Evolutionary conservation across 2,888 invertebrate genomes (phyloP).

Genomic region (Lithophane ornitopus): DNA sequence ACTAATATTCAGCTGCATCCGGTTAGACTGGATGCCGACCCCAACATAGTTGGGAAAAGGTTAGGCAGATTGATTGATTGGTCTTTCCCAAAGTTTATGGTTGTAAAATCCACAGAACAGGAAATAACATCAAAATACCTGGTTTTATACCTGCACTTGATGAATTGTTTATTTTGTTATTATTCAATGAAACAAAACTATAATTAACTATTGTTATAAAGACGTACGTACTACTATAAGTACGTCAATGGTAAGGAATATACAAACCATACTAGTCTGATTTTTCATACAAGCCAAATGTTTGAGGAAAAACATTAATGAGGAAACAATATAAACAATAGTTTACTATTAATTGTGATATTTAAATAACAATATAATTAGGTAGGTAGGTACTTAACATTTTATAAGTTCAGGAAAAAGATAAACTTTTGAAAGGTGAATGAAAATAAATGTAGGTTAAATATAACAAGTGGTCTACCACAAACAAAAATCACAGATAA

Average conservation of each 20-base stretch:
- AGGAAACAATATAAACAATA: constrained; percentile 1
- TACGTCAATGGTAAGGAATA: constrained; percentile 49
- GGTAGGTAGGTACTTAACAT: neutral
- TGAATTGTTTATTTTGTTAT: constrained; percentile 24
- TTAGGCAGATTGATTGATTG: neutral
- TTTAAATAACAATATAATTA: neutral
- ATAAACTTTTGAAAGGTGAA: neutral
- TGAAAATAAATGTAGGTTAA: constrained; percentile 21
- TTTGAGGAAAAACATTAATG: constrained; percentile 22
- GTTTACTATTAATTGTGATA: too few species aligned
- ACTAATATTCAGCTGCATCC: too few species aligned
- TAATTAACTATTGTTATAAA: neutral
- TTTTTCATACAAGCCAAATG: neutral
- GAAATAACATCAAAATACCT: constrained; percentile 31
- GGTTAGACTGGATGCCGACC: too few species aligned
- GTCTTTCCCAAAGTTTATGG: neutral
- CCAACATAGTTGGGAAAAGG: too few species aligned
- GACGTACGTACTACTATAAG: neutral
- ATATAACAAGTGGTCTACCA: neutral
- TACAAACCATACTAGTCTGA: neutral
- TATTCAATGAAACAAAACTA: constrained; percentile 30
- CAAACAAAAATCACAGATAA: constrained; percentile 26
- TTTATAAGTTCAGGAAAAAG: neutral
- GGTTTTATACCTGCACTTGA: neutral
- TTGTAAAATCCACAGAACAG: constrained; percentile 24